These are phyloP conservation scores for Mus caroli DNA, from an alignment of 2,797 vertebrate genomes.

Conservation along the genomic window DNA sequence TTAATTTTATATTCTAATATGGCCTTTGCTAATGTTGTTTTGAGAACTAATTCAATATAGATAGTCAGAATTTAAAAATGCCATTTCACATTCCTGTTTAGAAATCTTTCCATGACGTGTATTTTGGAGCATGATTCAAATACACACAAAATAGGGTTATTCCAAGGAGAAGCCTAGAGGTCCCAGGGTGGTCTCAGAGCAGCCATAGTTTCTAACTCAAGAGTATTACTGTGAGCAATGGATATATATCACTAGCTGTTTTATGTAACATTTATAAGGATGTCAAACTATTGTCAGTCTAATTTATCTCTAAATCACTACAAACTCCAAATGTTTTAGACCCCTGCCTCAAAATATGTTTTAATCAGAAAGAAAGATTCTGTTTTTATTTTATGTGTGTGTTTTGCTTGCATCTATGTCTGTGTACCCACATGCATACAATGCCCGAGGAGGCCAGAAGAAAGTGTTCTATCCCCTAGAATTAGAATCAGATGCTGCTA, in stretches of 20 bases:
- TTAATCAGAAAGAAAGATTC: background rate
- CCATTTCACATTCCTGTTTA: background rate
- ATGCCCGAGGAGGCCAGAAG: background rate
- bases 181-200: background rate
- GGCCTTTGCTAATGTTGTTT: slow-evolving; percentile 26
- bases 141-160: background rate
- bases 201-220: slow-evolving; percentile 17
- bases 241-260: background rate
- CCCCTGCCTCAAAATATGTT: background rate
- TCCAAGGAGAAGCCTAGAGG: slow-evolving; percentile 3
- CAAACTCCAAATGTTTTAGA: slow-evolving; percentile 46
- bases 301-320: slow-evolving; percentile 55
- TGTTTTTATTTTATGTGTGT: background rate
- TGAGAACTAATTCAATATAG: slow-evolving; percentile 40
- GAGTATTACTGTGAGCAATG: background rate
- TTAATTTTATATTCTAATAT: slow-evolving; percentile 28
- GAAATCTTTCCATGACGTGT: slow-evolving; percentile 44
- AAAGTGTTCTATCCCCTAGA: background rate
- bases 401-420: background rate
- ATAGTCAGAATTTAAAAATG: slow-evolving; percentile 32
- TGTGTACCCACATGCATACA: background rate
- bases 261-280: slow-evolving; percentile 6
- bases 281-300: background rate
- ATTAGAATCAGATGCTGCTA: background rate
- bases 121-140: slow-evolving; percentile 53